Percentiles rank a stretch among this genome's conserved stretches.
Evolutionary conservation across 2,888 invertebrate genomes (phyloP).

Genomic region (Spisula solida): DNA sequence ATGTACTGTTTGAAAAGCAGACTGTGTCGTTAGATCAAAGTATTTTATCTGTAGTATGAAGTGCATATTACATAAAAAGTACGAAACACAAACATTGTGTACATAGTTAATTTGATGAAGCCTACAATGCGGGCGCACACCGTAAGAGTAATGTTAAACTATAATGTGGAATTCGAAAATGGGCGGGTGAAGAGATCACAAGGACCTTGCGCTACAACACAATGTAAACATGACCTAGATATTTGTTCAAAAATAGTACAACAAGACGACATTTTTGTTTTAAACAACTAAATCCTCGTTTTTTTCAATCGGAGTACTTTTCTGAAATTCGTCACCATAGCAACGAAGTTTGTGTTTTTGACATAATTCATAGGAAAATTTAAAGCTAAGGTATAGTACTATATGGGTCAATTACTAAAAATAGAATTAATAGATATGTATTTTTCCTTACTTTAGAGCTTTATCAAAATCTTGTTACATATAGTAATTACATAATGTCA

Average conservation of each 20-base stretch:
- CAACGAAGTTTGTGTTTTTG: no score
- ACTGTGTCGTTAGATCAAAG: neutral
- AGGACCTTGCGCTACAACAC: neutral
- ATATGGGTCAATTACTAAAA: no score
- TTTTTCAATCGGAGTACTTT: no score
- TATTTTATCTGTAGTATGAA: neutral
- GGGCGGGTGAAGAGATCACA: neutral
- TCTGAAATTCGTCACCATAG: no score
- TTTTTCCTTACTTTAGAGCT: no score
- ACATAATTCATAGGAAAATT: no score
- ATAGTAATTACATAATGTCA: no score
- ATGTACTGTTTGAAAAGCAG: neutral
- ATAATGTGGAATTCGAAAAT: neutral
- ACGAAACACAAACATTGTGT: neutral
- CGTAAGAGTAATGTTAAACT: neutral
- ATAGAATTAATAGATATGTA: no score
- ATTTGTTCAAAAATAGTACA: neutral
- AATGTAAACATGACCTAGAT: constrained; percentile 16
- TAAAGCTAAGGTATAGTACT: no score
- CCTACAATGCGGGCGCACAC: neutral
- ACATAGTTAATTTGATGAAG: neutral
- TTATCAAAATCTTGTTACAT: no score
- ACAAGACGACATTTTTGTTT: neutral
- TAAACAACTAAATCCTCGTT: no score
- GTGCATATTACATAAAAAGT: constrained; percentile 18